These are phyloP conservation scores for Drosophila dives DNA, from an alignment of 2,888 invertebrate genomes.

Conservation along the genomic window DNA sequence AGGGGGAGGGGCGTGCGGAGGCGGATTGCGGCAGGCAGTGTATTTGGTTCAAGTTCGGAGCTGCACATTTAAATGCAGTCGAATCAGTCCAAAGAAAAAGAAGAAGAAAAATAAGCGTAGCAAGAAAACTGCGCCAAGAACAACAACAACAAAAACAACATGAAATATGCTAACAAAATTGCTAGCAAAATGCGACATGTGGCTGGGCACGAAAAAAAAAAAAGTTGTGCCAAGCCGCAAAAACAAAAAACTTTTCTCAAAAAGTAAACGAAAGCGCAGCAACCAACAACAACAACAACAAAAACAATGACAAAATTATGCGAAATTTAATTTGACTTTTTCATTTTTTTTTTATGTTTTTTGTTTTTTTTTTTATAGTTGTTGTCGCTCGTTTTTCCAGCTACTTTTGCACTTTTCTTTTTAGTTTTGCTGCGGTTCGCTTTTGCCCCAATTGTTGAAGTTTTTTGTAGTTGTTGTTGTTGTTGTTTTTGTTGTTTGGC, in stretches of 20 bases:
- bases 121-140: conserved; percentile 72
- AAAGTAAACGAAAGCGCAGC: conserved; percentile 57
- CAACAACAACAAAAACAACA: conserved; percentile 52
- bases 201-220: conserved; percentile 69
- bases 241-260: conserved; percentile 71
- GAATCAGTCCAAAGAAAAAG: conserved; percentile 13
- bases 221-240: conserved; percentile 76
- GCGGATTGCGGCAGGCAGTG: conserved; percentile 10
- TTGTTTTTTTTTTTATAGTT: conserved; percentile 44
- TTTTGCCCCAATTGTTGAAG: conserved; percentile 25
- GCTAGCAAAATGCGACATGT: conserved; percentile 74
- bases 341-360: conserved; percentile 30
- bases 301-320: conserved; percentile 69
- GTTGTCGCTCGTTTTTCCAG: conserved; percentile 47
- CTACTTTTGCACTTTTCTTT: conserved; percentile 70
- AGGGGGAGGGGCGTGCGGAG: no score
- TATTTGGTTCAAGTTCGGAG: conserved; percentile 79
- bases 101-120: conserved; percentile 19
- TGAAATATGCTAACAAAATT: conserved; percentile 41
- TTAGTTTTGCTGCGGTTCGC: conserved; percentile 54
- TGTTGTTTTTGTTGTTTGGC: conserved; percentile 29
- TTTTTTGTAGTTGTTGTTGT: conserved; percentile 11
- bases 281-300: conserved; percentile 34
- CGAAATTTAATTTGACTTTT: conserved; percentile 80
- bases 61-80: conserved; percentile 64